Base-by-base conservation (phyloP, 2,888 invertebrate genomes). In the Parnassius orleans region DNA sequence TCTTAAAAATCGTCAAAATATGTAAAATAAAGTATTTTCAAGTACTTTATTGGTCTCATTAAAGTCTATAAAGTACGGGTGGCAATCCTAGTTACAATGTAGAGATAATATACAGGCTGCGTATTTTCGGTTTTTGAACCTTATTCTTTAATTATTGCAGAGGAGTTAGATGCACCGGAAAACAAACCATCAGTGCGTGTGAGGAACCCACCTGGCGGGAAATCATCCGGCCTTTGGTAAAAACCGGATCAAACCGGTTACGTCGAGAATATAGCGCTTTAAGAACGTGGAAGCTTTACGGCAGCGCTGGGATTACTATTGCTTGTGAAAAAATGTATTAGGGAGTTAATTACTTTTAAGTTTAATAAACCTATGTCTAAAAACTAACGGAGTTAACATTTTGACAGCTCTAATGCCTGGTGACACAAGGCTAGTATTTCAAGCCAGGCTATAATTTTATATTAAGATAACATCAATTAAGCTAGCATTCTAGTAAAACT, bases 171-270 rank as follows among this genome's bases (percentile, higher is more conserved):
- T 84, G 95, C 95, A 59, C 87, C 92, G 12, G 94, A 94, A 61
- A 93, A 94, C 71, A 95, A 96, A 78, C 94, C 96, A 0, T 96
- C 95, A 63, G 97, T 97, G 65, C 95, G 96, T 72, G 96, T 98
- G 3, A 93, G 95, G 80, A 96, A 97, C 92, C 98, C 98, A 10
- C 98, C 98, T 2, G 98, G 98, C 71, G 98, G 98, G 57, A 95
- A 95, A 83, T 97, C 97, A 12, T 95, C 96, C 60, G 95, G 93
- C 53, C 95, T 97, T 81, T 97, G 97, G 97, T 97, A 96, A 94
- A 33, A 59, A 68, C 64, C 59, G 66, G 71, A 51, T 53, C 11
- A 14, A 50, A 64, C 63, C 68, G 61, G 63, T 54, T 53, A 15
- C 62, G 44, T 54, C 19, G 19, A 33, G 56, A 51, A 24, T 9